phyloP scores from a whole-genome alignment of 2,888 invertebrate genomes.

The Pseudococcus viburni region DNA sequence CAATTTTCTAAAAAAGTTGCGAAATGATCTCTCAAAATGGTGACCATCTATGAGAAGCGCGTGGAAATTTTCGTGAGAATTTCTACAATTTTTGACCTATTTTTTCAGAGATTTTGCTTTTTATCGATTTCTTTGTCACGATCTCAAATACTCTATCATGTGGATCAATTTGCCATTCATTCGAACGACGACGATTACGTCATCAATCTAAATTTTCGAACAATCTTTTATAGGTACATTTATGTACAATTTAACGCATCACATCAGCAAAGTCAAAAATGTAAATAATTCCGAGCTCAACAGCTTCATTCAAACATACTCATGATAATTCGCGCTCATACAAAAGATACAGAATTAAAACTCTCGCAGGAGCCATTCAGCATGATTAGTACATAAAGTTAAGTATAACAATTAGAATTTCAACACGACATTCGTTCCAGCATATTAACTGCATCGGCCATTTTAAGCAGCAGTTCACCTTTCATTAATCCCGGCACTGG shows the following conservation, averaged over 20 bases:
- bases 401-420: slow-evolving; percentile 29
- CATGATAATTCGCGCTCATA: not conserved
- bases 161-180: no score
- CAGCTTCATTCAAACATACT: not conserved
- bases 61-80: no score
- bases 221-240: no score
- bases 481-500: not conserved
- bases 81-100: no score
- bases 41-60: no score
- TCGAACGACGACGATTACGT: no score
- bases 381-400: slow-evolving; percentile 4
- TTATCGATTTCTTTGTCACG: no score
- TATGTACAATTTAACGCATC: not conserved
- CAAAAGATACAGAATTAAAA: slow-evolving; percentile 18
- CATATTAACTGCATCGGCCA: not conserved
- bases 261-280: not conserved
- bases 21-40: no score
- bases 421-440: not conserved
- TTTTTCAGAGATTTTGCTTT: no score
- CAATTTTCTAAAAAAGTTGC: no score
- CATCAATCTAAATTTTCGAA: no score
- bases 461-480: not conserved
- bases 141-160: no score
- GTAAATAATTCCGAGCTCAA: not conserved
- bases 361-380: slow-evolving; percentile 16